A percentile compares a stretch with the other conserved stretches of the same genome.
These are phyloP conservation scores for Drosophila kohkoa DNA, from an alignment of 1,140 invertebrate genomes.

Conservation along the genomic window DNA sequence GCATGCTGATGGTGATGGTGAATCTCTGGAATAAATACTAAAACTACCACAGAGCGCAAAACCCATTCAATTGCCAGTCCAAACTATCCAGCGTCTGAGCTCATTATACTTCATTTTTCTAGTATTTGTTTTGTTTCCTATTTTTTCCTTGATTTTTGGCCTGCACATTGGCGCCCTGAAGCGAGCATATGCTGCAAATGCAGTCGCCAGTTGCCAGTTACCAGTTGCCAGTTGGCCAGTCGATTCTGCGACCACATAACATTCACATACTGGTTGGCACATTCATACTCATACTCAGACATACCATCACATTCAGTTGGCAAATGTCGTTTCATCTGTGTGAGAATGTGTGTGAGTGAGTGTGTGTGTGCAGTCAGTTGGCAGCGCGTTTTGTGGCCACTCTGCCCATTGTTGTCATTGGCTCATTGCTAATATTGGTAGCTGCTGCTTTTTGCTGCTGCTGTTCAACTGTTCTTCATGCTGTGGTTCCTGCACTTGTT, in stretches of 20 bases:
- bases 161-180: conserved; percentile 25
- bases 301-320: conserved; percentile 28
- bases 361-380: conserved; percentile 44
- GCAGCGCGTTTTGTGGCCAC: conserved; percentile 52
- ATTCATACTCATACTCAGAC: conserved; percentile 1
- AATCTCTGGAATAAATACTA: conserved; percentile 9
- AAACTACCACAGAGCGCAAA: conserved; percentile 24
- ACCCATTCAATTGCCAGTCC: conserved; percentile 33
- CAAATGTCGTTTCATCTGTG: conserved; percentile 17
- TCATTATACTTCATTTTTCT: conserved; percentile 69
- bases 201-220: conserved; percentile 8
- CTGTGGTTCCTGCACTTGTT: conserved; percentile 1
- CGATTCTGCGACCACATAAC: conserved; percentile 65
- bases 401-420: conserved; percentile 77
- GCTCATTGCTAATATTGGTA: conserved; percentile 78
- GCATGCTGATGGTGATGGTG: conserved; percentile 5
- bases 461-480: conserved; percentile 3
- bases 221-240: conserved; percentile 54
- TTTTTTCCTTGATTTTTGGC: conserved; percentile 34
- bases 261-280: conserved; percentile 28
- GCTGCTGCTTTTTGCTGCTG: conserved; percentile 53
- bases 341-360: too few relatives aligned
- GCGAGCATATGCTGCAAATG: conserved; percentile 45
- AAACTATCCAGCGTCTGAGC: conserved; percentile 45
- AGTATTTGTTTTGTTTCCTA: conserved; percentile 40